Evolutionary conservation across 2,888 invertebrate species (phyloP).

Genomic region (Baccha elongata): DNA sequence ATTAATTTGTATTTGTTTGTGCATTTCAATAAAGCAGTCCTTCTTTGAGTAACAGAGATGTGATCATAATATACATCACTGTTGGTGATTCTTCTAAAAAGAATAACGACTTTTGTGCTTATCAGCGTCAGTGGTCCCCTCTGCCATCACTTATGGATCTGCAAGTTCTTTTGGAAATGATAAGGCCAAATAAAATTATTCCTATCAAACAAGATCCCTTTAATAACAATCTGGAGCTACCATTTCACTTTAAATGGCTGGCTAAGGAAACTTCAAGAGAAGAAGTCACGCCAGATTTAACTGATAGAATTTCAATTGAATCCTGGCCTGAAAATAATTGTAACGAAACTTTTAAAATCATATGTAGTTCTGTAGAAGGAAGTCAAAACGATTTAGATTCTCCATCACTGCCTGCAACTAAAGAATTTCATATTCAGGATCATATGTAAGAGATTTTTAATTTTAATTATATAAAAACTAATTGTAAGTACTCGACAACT

Average conservation of each 20-base stretch:
- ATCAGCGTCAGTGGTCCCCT: constrained; percentile 57
- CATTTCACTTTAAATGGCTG: constrained; percentile 26
- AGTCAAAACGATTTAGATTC: not conserved
- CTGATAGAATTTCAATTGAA: constrained; percentile 9
- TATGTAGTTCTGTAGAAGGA: not conserved
- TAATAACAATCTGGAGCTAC: constrained; percentile 14
- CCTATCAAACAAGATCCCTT: constrained; percentile 29
- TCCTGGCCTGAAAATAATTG: constrained; percentile 11
- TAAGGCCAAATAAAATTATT: constrained; percentile 42
- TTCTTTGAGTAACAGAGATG: constrained; percentile 11
- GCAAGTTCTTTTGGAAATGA: constrained; percentile 42
- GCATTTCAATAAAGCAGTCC: not conserved
- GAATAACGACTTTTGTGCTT: constrained; percentile 28
- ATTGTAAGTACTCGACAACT: no score
- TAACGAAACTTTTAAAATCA: not conserved
- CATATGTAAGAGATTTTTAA: not conserved
- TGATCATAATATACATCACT: constrained; percentile 42
- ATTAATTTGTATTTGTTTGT: no score
- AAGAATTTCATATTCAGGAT: not conserved
- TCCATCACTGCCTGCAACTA: not conserved
- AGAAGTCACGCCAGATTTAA: not conserved
- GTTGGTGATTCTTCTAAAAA: constrained; percentile 7
- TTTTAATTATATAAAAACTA: no score
- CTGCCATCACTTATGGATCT: constrained; percentile 51
- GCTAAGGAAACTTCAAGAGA: not conserved